Evolutionary conservation across 1,140 invertebrate genomes (phyloP).

Genomic region (Sinonovacula constricta): DNA sequence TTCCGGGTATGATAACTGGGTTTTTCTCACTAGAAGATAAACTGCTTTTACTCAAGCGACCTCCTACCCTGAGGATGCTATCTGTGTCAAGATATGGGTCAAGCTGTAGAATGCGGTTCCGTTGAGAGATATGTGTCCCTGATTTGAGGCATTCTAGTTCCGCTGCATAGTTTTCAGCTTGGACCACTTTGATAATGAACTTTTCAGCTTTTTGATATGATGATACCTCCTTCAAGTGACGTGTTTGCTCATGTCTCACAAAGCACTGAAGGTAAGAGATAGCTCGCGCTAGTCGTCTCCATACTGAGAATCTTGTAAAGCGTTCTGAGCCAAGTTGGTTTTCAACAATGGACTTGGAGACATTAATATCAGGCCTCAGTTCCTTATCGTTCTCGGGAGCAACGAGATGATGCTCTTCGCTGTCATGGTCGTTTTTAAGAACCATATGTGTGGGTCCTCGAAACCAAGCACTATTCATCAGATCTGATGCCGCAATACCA

Average conservation of each 20-base stretch:
- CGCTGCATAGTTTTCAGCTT: not conserved
- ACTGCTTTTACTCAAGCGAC: constrained; percentile 14
- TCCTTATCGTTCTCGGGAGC: constrained; percentile 24
- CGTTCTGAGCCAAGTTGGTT: not conserved
- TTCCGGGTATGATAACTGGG: constrained; percentile 1
- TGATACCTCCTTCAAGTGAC: not conserved
- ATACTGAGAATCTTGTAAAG: constrained; percentile 10
- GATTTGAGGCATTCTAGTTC: not conserved
- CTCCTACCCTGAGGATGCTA: constrained; percentile 11
- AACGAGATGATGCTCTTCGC: not conserved
- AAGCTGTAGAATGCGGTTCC: not conserved
- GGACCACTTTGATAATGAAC: constrained; percentile 1
- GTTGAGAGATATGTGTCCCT: not conserved
- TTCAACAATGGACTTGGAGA: too few species aligned
- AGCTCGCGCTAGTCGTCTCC: not conserved
- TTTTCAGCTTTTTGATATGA: constrained; percentile 4
- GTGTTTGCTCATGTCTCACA: not conserved
- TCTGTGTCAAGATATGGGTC: not conserved
- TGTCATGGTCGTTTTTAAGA: too few species aligned
- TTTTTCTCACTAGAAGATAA: not conserved
- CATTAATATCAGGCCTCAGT: not conserved
- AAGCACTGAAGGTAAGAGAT: not conserved
- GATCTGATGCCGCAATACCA: not conserved
- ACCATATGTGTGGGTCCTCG: not conserved
- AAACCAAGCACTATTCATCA: not conserved